Base-by-base conservation (phyloP, 30 jellyfish, hydroid and myxozoan genomes). In the Turritopsis rubra region DNA sequence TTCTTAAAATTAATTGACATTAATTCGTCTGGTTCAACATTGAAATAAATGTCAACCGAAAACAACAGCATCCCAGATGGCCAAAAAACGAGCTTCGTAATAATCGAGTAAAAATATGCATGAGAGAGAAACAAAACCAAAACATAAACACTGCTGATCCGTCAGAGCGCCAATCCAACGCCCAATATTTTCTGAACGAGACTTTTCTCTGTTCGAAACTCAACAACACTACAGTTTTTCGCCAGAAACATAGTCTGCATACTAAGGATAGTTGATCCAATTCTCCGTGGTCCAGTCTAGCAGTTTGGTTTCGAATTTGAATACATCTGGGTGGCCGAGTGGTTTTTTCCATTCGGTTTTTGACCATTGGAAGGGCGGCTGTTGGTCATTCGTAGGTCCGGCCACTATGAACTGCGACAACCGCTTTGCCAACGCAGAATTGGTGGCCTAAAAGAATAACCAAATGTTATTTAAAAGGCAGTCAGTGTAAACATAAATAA, bases 251-350 rank as follows among this genome's bases (percentile, higher is more conserved):
- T 13, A 41, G 5, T 13, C 13, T 41, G 60, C 9, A 41, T 41
- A 41, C 13, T 41, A 41, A 41, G 9, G 13, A 3, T 68, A 27
- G 77, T 68, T 9, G 53, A 65, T 80, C 88, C 90, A 74, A 13
- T 81, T 53, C 71, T 52, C 72, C 79, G 53, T 75, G 1, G 73
- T 75, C 97, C 97, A 93, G 70, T 88, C 81, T 24, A 81, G 66
- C 31, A 85, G 81, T 71, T 75, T 54, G 18, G 96, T 96, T 53
- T 86, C 89, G 76, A 93, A 93, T 53, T 93, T 75, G 79, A 85
- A 93, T 0, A 26, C 85, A 93, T 93, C 99, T 24, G 99, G 99
- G 52, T 85, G 97, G n/a, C 99, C 99, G 68, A 93, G 84, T 4
- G 99, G 99, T 68, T 70, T 83, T 29, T 83, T 82, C 96, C 96